Evolutionary conservation across 2,113 vertebrate genomes (phyloP).

Genomic region (Henicopernis longicauda): DNA sequence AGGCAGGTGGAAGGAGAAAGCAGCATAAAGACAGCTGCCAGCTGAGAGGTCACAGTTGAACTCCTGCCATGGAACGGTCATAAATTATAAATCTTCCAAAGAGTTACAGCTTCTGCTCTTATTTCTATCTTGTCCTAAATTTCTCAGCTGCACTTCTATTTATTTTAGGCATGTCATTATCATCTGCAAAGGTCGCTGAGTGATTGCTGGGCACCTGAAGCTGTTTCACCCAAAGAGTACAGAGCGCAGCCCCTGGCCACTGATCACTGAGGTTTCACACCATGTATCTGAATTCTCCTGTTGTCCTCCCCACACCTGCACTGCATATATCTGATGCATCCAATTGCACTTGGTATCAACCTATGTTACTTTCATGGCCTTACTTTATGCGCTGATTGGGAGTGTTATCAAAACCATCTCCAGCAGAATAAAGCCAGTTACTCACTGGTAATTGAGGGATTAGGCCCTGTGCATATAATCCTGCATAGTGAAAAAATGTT

Average conservation of each 20-base stretch:
- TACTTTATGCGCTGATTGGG: background rate
- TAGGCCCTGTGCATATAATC: background rate
- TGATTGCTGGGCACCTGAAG: background rate
- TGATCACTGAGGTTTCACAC: background rate
- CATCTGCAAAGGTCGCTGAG: background rate
- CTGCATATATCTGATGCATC: accelerated
- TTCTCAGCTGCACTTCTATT: conserved; percentile 61
- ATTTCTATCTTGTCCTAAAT: conserved; percentile 63
- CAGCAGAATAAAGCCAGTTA: background rate
- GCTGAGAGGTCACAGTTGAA: conserved; percentile 72
- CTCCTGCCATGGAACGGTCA: conserved; percentile 74
- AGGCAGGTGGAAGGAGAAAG: conserved; percentile 75
- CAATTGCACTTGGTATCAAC: accelerated
- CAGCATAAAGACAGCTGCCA: conserved; percentile 75
- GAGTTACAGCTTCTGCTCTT: conserved; percentile 56
- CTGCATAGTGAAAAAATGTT: background rate
- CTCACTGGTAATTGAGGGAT: background rate
- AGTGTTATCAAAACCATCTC: background rate
- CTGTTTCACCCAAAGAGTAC: background rate
- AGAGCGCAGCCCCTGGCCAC: background rate
- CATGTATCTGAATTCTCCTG: background rate
- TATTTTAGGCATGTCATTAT: conserved; percentile 68
- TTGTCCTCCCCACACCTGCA: background rate
- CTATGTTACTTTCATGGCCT: background rate
- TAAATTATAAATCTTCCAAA: conserved; percentile 77